These are phyloP conservation scores for Melanocharis versteri DNA, from an alignment of 2,113 vertebrate genomes.

Conservation along the genomic window DNA sequence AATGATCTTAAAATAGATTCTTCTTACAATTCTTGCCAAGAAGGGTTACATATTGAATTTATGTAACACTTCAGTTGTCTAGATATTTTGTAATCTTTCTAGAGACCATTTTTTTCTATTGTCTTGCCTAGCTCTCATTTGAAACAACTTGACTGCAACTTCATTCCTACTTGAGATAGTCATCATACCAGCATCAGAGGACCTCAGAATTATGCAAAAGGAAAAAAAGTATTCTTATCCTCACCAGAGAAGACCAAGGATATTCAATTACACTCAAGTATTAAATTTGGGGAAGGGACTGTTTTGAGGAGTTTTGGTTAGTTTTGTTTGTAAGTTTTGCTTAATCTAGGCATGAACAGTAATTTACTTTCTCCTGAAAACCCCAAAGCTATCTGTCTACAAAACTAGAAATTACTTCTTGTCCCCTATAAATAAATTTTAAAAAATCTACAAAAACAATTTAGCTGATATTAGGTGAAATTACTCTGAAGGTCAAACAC, in stretches of 20 bases:
- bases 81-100: neutral
- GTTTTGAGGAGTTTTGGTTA: neutral
- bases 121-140: neutral
- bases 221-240: neutral
- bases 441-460: neutral
- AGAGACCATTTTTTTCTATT: neutral
- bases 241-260: neutral
- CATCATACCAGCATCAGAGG: neutral
- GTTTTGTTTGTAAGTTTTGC: neutral
- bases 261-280: neutral
- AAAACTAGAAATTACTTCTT: neutral
- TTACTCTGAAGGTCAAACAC: neutral
- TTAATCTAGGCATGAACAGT: neutral
- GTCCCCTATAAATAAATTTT: neutral
- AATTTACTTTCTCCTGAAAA: neutral
- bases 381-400: neutral
- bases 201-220: neutral
- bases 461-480: fast-evolving
- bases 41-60: neutral
- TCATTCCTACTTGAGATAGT: neutral
- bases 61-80: neutral
- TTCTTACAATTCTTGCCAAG: neutral
- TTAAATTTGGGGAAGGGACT: neutral
- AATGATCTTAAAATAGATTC: neutral
- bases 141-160: neutral